A percentile compares a stretch with the other conserved stretches of the same genome.
Evolutionary conservation across 2,113 vertebrate genomes (phyloP).

Genomic region (Aix galericulata): DNA sequence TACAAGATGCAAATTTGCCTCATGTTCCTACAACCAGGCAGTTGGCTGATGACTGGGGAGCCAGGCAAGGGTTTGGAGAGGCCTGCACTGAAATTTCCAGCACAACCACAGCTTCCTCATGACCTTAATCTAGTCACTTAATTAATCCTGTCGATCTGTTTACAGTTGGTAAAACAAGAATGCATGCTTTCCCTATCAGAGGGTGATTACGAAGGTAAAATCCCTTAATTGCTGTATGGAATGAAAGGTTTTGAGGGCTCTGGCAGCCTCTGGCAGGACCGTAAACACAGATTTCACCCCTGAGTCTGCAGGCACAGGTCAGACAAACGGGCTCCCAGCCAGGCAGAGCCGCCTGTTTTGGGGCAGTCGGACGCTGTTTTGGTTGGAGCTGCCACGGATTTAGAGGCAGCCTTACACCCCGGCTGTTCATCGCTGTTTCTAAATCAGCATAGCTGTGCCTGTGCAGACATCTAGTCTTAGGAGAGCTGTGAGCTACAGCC

Average conservation of each 20-base stretch:
- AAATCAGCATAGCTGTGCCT: fast-evolving
- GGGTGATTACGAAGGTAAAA: not conserved
- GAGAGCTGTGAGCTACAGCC: not conserved
- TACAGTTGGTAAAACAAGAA: not conserved
- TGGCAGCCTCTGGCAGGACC: not conserved
- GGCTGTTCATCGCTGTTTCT: not conserved
- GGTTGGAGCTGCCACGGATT: not conserved
- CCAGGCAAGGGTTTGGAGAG: not conserved
- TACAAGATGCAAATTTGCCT: constrained; percentile 13
- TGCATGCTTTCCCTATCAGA: not conserved
- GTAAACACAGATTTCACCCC: not conserved
- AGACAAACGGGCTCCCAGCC: not conserved
- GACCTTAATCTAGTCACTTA: not conserved
- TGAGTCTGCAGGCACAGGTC: not conserved
- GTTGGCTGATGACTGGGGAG: not conserved
- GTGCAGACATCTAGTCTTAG: fast-evolving
- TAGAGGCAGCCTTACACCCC: not conserved
- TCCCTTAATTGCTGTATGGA: not conserved
- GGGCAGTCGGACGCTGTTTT: not conserved
- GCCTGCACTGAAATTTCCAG: not conserved
- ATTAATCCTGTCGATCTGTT: constrained; percentile 5
- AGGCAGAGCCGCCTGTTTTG: not conserved
- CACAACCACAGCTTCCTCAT: constrained; percentile 36
- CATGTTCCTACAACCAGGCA: not conserved
- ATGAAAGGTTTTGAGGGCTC: not conserved